Conservation (phyloP, 2,888 invertebrate genomes). For the Melieria crassipennis region DNA sequence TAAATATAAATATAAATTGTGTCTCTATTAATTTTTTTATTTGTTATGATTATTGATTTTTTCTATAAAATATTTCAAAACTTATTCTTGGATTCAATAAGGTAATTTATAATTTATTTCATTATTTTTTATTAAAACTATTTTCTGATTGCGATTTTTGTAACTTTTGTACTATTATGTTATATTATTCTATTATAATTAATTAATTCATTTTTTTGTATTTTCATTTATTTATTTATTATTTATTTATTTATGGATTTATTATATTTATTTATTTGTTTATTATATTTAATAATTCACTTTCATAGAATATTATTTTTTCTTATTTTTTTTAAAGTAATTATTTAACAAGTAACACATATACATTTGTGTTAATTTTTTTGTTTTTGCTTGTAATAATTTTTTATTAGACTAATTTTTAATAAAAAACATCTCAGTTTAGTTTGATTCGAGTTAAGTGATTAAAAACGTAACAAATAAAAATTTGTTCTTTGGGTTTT, state of each 20-base stretch:
- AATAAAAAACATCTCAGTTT: neutral
- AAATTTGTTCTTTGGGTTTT: no score
- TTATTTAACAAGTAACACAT: no score
- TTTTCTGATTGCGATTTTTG: constrained; percentile 8
- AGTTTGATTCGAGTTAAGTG: neutral
- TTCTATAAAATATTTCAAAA: neutral
- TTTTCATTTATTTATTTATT: constrained; percentile 12
- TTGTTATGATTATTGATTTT: neutral
- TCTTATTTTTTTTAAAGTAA: no score
- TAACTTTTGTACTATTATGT: constrained; percentile 6
- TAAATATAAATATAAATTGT: no score
- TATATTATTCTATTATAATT: neutral
- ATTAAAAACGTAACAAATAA: no score
- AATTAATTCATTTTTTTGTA: neutral
- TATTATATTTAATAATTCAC: neutral
- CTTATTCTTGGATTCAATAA: neutral
- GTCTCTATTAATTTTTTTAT: neutral
- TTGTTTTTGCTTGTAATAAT: no score
- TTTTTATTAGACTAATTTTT: no score
- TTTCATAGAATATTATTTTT: no score
- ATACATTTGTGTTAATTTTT: no score
- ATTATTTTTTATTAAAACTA: constrained; percentile 11
- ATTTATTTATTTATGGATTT: constrained; percentile 14
- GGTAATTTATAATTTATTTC: constrained; percentile 3
- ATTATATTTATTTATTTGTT: neutral